A percentile compares a stretch with the other conserved stretches of the same genome.
phyloP scores from a whole-genome alignment of 2,888 invertebrate species.

The Carterocephalus palaemon region DNA sequence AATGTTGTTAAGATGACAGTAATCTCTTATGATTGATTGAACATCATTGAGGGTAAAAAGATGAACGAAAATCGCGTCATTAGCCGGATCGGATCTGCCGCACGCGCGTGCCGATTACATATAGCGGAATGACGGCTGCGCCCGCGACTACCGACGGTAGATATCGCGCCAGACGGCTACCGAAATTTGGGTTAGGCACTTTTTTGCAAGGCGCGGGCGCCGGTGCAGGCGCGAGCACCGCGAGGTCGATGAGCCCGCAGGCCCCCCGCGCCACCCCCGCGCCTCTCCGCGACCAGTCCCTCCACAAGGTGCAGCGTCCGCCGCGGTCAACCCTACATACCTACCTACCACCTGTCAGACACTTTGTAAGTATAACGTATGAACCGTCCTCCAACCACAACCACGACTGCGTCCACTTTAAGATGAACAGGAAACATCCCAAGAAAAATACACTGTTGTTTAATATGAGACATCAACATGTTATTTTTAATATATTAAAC shows the following conservation, averaged over 20 bases:
- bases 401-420: conserved; percentile 23
- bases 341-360: conserved; percentile 73
- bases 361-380: conserved; percentile 61
- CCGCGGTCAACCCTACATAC: conserved; percentile 68
- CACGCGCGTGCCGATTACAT: conserved; percentile 60
- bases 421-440: conserved; percentile 32
- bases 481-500: too few relatives aligned
- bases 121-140: conserved; percentile 27
- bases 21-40: conserved; percentile 26
- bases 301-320: conserved; percentile 73
- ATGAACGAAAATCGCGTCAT: conserved; percentile 35
- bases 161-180: conserved; percentile 68
- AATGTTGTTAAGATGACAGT: conserved; percentile 7
- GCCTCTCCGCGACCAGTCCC: conserved; percentile 64
- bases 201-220: conserved; percentile 64
- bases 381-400: conserved; percentile 40
- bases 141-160: conserved; percentile 49
- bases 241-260: conserved; percentile 68
- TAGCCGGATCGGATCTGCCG: conserved; percentile 36
- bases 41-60: conserved; percentile 33
- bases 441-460: too few relatives aligned
- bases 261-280: conserved; percentile 41
- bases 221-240: conserved; percentile 49
- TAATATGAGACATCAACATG: too few relatives aligned
- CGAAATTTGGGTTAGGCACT: conserved; percentile 73